Evolutionary conservation across 2,797 vertebrate genomes (phyloP), one percentile per base, ranked within the genome.

Genomic region (Salarias fasciatus): DNA sequence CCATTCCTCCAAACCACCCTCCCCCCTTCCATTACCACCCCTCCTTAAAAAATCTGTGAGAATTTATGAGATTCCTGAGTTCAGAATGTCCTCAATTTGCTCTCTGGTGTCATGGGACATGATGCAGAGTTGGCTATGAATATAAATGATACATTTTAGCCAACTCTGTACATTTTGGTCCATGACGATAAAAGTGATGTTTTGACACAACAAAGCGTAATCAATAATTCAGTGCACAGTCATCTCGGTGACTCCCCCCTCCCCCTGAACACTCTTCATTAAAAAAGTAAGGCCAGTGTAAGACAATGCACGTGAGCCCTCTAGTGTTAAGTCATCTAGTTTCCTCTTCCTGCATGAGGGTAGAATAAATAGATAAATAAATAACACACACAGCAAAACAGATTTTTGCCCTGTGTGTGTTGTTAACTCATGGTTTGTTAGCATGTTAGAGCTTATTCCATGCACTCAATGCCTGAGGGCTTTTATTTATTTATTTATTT

Each of bases 261-360:
- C 54, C 54, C 29, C 33, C 36, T 6, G 8, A n/a, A 15, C 31
- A 1, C 14, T 12, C 42, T 69, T 31, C 35, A 54, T 64, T 53
- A 52, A 74, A 68, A n/a, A 15, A 72, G 11, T 0, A 24, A 53
- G 18, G 53, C 9, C 45, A 36, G 31, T 63, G 30, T 67, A 50
- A 58, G 40, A 73, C 65, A 87, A 90, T 77, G 64, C 88, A 65
- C 83, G 84, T 88, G 86, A 90, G 90, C 89, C 90, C 87, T 84
- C 89, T 90, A 82, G 88, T 89, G 90, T 91, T 80, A 74, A 76
- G 50, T 54, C 8, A 31, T 51, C 49, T 72, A 63, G 47, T 72
- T 72, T 77, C 63, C 66, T 54, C 53, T 65, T 40, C 45, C 51
- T 40, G 52, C 24, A 59, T 49, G 29, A 51, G 37, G 29, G 55